Percentiles rank a stretch among this genome's conserved stretches.
These are phyloP conservation scores for Corythucha ciliata DNA, from an alignment of 2,888 invertebrate genomes.

Conservation along the genomic window DNA sequence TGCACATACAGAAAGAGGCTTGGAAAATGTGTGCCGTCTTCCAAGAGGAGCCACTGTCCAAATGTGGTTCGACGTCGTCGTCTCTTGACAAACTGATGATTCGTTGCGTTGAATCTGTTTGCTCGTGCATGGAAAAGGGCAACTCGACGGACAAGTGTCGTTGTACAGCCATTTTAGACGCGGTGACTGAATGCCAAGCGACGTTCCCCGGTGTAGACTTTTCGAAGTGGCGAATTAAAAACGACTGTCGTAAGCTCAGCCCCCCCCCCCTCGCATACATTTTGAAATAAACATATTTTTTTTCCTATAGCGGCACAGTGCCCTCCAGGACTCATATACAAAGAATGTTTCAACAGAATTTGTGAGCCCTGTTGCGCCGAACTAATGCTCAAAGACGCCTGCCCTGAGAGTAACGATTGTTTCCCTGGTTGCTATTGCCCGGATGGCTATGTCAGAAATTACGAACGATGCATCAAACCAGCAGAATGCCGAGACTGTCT, in stretches of 20 bases:
- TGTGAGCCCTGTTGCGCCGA: constrained; percentile 71
- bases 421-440: constrained; percentile 81
- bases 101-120: constrained; percentile 65
- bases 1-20: constrained; percentile 53
- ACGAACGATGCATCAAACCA: constrained; percentile 58
- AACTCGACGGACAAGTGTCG: constrained; percentile 47
- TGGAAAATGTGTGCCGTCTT: constrained; percentile 54
- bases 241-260: constrained; percentile 59
- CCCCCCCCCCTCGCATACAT: too few species aligned
- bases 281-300: constrained; percentile 5
- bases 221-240: constrained; percentile 58
- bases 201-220: constrained; percentile 54
- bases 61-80: too few species aligned
- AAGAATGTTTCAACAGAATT: constrained; percentile 65
- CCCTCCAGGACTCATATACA: constrained; percentile 64
- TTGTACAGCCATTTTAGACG: constrained; percentile 58
- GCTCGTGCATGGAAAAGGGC: constrained; percentile 53
- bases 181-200: constrained; percentile 64
- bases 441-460: constrained; percentile 58
- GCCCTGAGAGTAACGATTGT: constrained; percentile 58
- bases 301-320: constrained; percentile 54
- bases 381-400: constrained; percentile 49
- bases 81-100: constrained; percentile 60
- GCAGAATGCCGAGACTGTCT: constrained; percentile 67
- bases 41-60: constrained; percentile 51